Percentiles rank a stretch among this genome's conserved stretches.
Evolutionary conservation across 2,797 vertebrate genomes (phyloP).

Genomic region (Thamnophis elegans): DNA sequence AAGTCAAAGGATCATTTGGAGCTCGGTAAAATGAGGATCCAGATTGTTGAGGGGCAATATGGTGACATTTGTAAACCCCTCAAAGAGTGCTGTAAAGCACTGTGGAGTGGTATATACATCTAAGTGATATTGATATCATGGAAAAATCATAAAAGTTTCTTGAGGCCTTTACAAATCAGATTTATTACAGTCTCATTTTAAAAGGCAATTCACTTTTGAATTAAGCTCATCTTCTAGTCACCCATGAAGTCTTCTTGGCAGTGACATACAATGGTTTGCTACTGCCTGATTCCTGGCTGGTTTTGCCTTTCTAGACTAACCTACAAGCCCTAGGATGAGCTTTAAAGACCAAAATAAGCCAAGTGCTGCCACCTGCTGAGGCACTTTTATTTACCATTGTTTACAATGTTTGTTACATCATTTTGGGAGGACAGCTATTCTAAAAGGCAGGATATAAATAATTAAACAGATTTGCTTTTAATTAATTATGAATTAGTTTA

Average conservation of each 20-base stretch:
- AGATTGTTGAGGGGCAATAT: background rate
- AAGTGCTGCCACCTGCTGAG: background rate
- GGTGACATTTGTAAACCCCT: background rate
- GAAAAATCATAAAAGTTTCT: background rate
- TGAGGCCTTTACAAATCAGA: background rate
- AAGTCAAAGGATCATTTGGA: background rate
- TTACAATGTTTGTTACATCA: background rate
- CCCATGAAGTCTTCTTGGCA: background rate
- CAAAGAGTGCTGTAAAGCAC: background rate
- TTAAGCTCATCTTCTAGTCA: background rate
- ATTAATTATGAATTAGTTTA: background rate
- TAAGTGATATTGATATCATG: background rate
- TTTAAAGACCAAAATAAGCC: background rate
- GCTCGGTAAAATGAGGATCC: background rate
- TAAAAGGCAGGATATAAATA: background rate
- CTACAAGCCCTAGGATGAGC: background rate
- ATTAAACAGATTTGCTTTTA: background rate
- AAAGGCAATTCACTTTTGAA: background rate
- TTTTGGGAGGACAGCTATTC: background rate
- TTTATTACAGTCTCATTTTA: background rate
- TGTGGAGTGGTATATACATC: background rate
- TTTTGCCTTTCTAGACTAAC: background rate
- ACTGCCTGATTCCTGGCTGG: background rate
- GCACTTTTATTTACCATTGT: background rate
- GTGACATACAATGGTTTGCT: background rate